A percentile compares a stretch with the other conserved stretches of the same genome.
These are phyloP conservation scores for Ardeotis arabs DNA, from an alignment of 2,113 vertebrate species.

Conservation along the genomic window DNA sequence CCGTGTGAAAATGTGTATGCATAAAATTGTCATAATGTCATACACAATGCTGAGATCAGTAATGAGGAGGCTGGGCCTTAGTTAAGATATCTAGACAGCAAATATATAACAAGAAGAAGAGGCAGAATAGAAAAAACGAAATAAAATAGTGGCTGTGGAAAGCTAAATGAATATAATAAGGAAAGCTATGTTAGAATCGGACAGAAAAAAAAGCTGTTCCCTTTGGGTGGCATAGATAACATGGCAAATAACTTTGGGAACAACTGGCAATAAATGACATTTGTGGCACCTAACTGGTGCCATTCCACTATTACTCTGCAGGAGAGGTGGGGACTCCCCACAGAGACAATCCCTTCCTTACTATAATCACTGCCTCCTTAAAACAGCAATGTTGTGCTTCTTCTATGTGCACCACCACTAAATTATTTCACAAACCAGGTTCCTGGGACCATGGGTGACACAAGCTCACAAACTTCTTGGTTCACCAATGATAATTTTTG, in stretches of 20 bases:
- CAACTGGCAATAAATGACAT: neutral
- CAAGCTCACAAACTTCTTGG: neutral
- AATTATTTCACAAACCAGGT: neutral
- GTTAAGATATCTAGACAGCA: neutral
- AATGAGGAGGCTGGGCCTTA: neutral
- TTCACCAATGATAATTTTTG: neutral
- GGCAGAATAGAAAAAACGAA: neutral
- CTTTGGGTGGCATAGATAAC: neutral
- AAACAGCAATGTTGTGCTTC: neutral
- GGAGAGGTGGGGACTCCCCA: neutral
- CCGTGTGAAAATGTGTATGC: neutral
- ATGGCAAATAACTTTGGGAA: neutral
- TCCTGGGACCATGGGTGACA: neutral
- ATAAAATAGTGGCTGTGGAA: neutral
- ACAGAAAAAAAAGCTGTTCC: neutral
- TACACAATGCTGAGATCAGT: neutral
- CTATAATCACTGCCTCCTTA: neutral
- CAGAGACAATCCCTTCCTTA: neutral
- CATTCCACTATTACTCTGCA: neutral
- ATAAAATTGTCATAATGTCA: conserved; percentile 26
- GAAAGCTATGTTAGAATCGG: neutral
- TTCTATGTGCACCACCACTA: neutral
- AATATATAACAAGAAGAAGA: neutral
- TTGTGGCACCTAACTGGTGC: neutral
- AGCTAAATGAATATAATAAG: neutral